Conservation (phyloP, 2,888 invertebrate genomes). For the Torymus aiolomorphi region DNA sequence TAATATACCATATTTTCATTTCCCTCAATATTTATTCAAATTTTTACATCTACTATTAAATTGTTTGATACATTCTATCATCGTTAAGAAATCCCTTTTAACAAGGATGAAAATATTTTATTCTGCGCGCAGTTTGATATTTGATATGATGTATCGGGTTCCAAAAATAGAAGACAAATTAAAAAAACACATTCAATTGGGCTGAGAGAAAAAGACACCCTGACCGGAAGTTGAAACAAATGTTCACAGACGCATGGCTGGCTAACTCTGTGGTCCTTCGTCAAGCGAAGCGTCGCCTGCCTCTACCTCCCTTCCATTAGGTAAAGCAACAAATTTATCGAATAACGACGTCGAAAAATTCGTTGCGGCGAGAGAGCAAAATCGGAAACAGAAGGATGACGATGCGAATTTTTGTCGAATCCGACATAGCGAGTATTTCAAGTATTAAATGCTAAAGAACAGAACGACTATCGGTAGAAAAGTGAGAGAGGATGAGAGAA, state of each 20-base stretch:
- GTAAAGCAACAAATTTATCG: slow-evolving; percentile 66
- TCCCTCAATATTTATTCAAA: not conserved
- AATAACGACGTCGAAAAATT: slow-evolving; percentile 50
- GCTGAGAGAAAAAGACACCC: slow-evolving; percentile 52
- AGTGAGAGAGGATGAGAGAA: slow-evolving; percentile 18
- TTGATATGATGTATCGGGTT: not conserved
- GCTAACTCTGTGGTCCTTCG: slow-evolving; percentile 76
- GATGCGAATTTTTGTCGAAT: slow-evolving; percentile 32
- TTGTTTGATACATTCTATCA: not conserved
- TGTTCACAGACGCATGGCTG: slow-evolving; percentile 77
- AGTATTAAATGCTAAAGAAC: slow-evolving; percentile 32
- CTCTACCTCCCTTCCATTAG: slow-evolving; percentile 76
- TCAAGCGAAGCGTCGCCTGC: slow-evolving; percentile 76
- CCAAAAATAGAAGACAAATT: slow-evolving; percentile 8
- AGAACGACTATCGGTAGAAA: not conserved
- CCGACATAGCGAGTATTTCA: slow-evolving; percentile 25
- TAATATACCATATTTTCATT: not conserved
- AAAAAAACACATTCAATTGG: slow-evolving; percentile 38
- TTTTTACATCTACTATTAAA: not conserved
- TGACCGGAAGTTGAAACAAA: slow-evolving; percentile 73
- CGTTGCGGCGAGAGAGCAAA: slow-evolving; percentile 52
- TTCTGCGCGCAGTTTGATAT: not conserved
- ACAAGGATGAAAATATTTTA: too few species aligned
- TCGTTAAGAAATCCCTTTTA: too few species aligned
- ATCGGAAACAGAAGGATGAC: slow-evolving; percentile 35